phyloP scores from a whole-genome alignment of 2,113 vertebrate species.

The Mormyrus iriodes region DNA sequence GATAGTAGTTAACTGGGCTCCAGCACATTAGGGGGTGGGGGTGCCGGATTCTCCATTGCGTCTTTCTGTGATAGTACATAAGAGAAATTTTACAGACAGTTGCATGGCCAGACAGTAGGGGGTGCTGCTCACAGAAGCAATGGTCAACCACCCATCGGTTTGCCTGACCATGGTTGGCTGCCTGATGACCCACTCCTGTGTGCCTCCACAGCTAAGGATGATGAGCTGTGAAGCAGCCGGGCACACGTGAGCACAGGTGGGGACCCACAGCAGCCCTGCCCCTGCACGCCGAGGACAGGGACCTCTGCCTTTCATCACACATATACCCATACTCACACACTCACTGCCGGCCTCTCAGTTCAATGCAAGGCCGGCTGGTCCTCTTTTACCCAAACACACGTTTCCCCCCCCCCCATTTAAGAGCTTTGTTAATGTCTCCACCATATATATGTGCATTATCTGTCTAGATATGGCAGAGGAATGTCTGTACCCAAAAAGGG shows the following conservation, averaged over 20 bases:
- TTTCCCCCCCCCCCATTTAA: too few relatives aligned
- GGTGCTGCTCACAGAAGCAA: background rate
- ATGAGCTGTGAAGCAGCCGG: conserved; percentile 41
- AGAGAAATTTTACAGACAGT: background rate
- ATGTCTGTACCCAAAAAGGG: background rate
- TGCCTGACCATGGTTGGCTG: background rate
- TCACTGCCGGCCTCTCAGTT: background rate
- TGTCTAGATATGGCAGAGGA: background rate
- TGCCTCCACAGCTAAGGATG: conserved; percentile 40
- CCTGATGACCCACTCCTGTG: conserved; percentile 28
- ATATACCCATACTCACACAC: background rate
- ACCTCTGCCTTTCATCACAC: background rate
- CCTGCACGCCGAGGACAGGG: background rate
- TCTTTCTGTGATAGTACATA: background rate
- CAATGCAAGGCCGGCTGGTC: background rate
- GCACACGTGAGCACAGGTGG: background rate
- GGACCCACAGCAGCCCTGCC: background rate
- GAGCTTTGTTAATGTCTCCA: background rate
- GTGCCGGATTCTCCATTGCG: background rate
- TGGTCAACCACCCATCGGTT: background rate
- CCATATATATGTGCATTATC: background rate
- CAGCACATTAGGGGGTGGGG: background rate
- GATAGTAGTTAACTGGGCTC: background rate
- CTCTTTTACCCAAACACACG: background rate
- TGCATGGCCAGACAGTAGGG: background rate